Conservation (phyloP, 2,797 vertebrate species). For the Chanos chanos region DNA sequence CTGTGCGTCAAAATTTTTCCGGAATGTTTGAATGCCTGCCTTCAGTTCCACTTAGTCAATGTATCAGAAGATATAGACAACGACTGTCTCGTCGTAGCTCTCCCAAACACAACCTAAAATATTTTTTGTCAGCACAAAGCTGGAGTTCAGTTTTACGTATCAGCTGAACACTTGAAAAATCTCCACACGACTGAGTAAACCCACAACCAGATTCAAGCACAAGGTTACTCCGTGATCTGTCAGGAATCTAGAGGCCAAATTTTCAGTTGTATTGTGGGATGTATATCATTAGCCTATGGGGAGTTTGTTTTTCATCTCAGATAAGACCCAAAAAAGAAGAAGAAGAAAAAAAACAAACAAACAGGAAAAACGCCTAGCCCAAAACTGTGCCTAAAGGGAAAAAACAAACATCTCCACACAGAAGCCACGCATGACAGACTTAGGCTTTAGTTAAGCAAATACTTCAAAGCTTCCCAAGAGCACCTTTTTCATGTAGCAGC, state of each 20-base stretch:
- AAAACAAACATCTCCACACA: conserved; percentile 34
- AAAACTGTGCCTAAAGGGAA: conserved; percentile 31
- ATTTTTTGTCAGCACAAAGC: background rate
- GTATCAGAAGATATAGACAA: background rate
- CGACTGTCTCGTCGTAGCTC: background rate
- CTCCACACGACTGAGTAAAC: too few relatives aligned
- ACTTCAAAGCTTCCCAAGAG: conserved; percentile 34
- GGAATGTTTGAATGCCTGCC: conserved; percentile 20
- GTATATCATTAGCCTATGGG: too few relatives aligned
- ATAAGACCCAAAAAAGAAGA: conserved; percentile 1
- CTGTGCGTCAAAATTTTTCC: too few relatives aligned
- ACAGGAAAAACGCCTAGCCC: too few relatives aligned
- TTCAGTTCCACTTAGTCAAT: conserved; percentile 20
- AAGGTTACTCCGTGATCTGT: too few relatives aligned
- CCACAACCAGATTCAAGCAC: too few relatives aligned
- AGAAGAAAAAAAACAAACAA: conserved; percentile 10
- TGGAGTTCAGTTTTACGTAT: background rate
- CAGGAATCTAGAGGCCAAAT: too few relatives aligned
- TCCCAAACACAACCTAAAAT: background rate
- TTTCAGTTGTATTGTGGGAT: too few relatives aligned
- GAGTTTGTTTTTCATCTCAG: background rate
- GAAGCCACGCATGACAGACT: conserved; percentile 49
- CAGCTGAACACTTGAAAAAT: too few relatives aligned
- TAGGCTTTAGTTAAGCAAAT: conserved; percentile 47
- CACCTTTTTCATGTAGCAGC: conserved; percentile 25